These are phyloP conservation scores for Mnemiopsis leidyi DNA, from an alignment of 37 sponge, comb jelly and placozoan genomes.

Conservation along the genomic window DNA sequence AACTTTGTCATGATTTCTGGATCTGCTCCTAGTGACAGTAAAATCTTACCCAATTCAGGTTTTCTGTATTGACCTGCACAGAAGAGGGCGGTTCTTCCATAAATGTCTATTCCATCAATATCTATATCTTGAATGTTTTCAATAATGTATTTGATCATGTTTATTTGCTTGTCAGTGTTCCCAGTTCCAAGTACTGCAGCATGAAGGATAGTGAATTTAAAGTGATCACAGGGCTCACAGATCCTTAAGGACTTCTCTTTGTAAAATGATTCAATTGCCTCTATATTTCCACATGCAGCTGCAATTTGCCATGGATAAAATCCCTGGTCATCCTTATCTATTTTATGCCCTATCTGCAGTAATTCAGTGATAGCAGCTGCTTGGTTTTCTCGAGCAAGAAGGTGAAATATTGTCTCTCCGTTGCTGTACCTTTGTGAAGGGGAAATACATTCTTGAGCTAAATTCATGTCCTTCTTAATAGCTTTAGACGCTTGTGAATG, in stretches of 20 bases:
- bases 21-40: conserved; percentile 12
- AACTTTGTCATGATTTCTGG: not conserved
- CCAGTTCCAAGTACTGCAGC: not conserved
- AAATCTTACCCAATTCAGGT: not conserved
- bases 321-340: not conserved
- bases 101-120: not conserved
- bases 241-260: not conserved
- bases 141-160: not conserved
- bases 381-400: not conserved
- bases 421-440: not conserved
- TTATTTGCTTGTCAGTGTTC: not conserved
- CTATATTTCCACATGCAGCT: not conserved
- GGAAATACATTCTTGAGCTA: not conserved
- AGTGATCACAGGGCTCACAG: not conserved
- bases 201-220: not conserved
- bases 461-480: too few relatives aligned
- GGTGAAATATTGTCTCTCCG: not conserved
- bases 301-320: conserved; percentile 4
- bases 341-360: not conserved
- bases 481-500: not conserved
- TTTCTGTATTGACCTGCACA: not conserved
- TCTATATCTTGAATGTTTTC: not conserved
- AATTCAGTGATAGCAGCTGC: not conserved
- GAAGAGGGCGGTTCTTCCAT: not conserved
- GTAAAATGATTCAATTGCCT: not conserved